phyloP scores from a whole-genome alignment of 2,113 vertebrate species.

The Hoplias malabaricus region DNA sequence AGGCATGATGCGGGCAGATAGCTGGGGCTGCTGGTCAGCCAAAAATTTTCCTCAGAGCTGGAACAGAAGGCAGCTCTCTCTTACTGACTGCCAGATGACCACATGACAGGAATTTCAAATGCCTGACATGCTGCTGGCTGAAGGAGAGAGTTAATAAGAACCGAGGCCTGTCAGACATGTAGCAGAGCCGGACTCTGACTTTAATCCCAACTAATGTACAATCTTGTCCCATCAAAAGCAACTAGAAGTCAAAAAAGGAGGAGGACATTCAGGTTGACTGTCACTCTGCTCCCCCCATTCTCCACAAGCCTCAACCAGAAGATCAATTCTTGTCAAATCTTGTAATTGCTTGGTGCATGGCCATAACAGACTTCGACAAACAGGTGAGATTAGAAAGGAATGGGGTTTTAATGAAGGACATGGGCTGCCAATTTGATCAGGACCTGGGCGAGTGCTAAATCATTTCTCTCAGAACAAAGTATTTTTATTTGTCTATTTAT shows the following conservation, averaged over 20 bases:
- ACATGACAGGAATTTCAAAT: neutral
- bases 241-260: neutral
- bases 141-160: neutral
- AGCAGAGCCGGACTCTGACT: neutral
- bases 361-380: neutral
- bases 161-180: neutral
- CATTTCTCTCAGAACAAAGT: too few species aligned
- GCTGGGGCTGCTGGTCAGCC: neutral
- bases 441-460: too few species aligned
- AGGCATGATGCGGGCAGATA: neutral
- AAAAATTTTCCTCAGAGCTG: neutral
- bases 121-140: neutral
- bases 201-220: neutral
- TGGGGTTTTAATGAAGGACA: neutral
- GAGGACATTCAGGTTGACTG: neutral
- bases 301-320: neutral
- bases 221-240: neutral
- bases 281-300: neutral
- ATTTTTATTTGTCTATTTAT: too few species aligned
- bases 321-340: constrained; percentile 38
- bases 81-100: neutral
- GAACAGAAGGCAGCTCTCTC: neutral
- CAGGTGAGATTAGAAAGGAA: neutral
- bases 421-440: neutral
- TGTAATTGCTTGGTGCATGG: constrained; percentile 22